A percentile compares a stretch with the other conserved stretches of the same genome.
These are phyloP conservation scores for Caenorhabditis auriculariae DNA, from an alignment of 2,888 invertebrate genomes.

Conservation along the genomic window DNA sequence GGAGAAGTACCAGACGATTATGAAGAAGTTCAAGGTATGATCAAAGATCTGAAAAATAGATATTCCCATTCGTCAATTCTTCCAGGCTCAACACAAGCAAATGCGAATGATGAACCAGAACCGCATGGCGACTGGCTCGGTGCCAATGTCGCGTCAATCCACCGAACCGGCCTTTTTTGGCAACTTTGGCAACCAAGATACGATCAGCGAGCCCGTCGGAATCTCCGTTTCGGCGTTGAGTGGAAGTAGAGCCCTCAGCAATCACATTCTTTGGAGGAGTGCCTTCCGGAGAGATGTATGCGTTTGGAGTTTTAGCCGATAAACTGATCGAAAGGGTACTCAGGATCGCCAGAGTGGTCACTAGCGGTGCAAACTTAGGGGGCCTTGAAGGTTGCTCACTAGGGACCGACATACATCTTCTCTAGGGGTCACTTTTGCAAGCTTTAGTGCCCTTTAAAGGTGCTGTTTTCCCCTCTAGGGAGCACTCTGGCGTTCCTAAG, in stretches of 20 bases:
- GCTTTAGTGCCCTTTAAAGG: too few species aligned
- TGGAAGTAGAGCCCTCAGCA: constrained; percentile 55
- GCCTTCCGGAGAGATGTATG: constrained; percentile 47
- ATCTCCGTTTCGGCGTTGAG: constrained; percentile 29
- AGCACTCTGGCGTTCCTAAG: too few species aligned
- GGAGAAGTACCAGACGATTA: constrained; percentile 44
- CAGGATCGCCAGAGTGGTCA: too few species aligned
- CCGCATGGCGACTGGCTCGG: constrained; percentile 20
- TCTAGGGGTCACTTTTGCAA: too few species aligned
- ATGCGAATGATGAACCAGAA: background rate
- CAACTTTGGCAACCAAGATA: constrained; percentile 14
- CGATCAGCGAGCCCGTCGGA: constrained; percentile 10
- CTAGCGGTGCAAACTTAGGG: too few species aligned
- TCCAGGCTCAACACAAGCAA: background rate
- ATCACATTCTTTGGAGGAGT: constrained; percentile 60
- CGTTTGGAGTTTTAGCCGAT: too few species aligned
- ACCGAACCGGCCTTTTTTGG: constrained; percentile 26
- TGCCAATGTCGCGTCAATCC: constrained; percentile 28
- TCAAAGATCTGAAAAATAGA: too few species aligned
- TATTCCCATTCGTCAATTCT: background rate
- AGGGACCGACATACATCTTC: too few species aligned
- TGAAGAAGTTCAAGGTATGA: constrained; percentile 38
- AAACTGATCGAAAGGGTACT: constrained; percentile 2
- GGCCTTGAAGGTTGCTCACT: too few species aligned
- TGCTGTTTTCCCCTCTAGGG: too few species aligned